Percentiles rank a stretch among this genome's conserved stretches.
Evolutionary conservation across 2,113 vertebrate species (phyloP).

Genomic region (Leptosomus discolor): DNA sequence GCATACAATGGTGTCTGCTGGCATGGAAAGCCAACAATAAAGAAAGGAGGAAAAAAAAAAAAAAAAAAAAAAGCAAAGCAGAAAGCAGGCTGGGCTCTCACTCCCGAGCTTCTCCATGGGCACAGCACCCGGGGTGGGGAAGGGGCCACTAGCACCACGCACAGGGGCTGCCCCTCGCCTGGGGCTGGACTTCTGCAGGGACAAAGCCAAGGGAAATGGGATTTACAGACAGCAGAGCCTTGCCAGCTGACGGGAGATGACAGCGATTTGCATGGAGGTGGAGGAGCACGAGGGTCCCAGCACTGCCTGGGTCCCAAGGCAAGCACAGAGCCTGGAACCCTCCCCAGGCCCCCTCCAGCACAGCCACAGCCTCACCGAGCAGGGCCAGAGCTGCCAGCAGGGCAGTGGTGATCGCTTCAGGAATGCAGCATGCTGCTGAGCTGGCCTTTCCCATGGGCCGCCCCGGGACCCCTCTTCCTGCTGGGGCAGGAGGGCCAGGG

Average conservation of each 20-base stretch:
- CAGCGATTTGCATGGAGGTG: rapidly evolving
- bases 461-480: constrained; percentile 63
- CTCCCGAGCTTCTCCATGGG: neutral
- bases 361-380: rapidly evolving
- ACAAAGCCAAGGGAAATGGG: neutral
- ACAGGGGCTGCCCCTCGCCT: neutral
- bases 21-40: neutral
- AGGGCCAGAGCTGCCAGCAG: neutral
- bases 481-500: neutral
- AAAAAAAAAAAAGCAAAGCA: neutral
- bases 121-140: neutral
- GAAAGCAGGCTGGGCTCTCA: neutral
- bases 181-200: neutral
- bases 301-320: rapidly evolving
- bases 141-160: neutral
- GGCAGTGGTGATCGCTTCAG: neutral
- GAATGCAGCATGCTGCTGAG: constrained; percentile 18
- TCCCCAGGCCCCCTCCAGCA: rapidly evolving
- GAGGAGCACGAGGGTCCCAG: neutral
- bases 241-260: rapidly evolving
- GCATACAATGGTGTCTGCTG: neutral
- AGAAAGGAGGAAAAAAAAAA: neutral
- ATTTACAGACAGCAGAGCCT: neutral
- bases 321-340: rapidly evolving
- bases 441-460: constrained; percentile 57